Evolutionary conservation across 2,113 vertebrate species (phyloP).

Genomic region (Mixornis gularis): DNA sequence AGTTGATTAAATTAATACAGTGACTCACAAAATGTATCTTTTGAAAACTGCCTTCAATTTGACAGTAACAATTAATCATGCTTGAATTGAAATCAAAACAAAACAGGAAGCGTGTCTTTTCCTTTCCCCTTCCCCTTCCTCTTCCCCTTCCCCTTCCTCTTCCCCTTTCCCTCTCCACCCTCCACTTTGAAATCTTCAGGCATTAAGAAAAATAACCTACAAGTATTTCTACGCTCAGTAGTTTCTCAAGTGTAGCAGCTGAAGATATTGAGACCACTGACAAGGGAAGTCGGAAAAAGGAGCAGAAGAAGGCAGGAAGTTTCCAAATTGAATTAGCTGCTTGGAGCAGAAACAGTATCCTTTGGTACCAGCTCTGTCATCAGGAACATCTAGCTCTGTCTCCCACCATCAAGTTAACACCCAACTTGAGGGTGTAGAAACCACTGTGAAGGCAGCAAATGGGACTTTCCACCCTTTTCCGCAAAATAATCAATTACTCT

Average conservation of each 20-base stretch:
- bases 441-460: neutral
- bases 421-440: neutral
- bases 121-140: accelerated
- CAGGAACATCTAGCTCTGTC: neutral
- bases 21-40: neutral
- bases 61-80: neutral
- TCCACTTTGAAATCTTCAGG: neutral
- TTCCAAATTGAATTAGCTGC: neutral
- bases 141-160: too few relatives aligned
- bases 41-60: neutral
- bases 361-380: neutral
- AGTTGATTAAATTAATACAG: neutral
- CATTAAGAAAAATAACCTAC: neutral
- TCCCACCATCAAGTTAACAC: neutral
- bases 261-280: neutral
- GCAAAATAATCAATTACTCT: neutral
- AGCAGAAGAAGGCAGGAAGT: neutral
- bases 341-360: neutral
- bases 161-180: too few relatives aligned
- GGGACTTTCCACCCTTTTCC: neutral
- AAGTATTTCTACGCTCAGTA: neutral
- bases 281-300: neutral
- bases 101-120: neutral
- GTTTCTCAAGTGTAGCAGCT: neutral
- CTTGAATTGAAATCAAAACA: neutral